Evolutionary conservation across 2,888 invertebrate genomes (phyloP), one percentile per base, ranked within the genome.

Genomic region (Serripes groenlandicus): DNA sequence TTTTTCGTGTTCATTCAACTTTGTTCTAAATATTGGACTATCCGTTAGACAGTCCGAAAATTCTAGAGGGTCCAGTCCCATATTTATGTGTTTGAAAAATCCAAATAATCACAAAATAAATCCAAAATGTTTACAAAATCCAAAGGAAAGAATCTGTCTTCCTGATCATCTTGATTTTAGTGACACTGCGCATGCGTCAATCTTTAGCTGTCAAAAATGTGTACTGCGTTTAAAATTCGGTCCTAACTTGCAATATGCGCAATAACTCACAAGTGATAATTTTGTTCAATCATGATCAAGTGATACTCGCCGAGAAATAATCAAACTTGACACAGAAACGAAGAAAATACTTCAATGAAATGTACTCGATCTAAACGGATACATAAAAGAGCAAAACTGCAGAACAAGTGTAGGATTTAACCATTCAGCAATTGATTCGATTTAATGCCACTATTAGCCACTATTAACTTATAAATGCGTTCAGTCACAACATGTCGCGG

Each of bases 21-120:
- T 99, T 95, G 99, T 98, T 90, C 99, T 97, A 96, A 99, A 99
- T 95, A 97, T 97, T 85, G 99, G 99, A 95, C 98, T 98, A 96
- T 99, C 99, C 91, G 97, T 97, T 93, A 99, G 96, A 95, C 99
- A 99, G 96, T 99, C 99, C 90, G 98, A 98, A 95, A 99, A 99
- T 96, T 99, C 99, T 93, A 99, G 96, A 93, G 99, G 98, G 95
- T 97, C 97, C 94, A 98, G 96, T 94, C 97, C 97, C 96, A 98
- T 96, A 35, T 81, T 77, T 62, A 21, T 21, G 18, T n/a, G 21
- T 71, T 66, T 54, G 62, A 21, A 71, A 62, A 35, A 54, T 18
- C 11, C 35, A 9, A 56, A 30, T 58, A 56, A 71, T 58, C 77
- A 77, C 68, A 66, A 78, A 56, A n/a, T n/a, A n/a, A 49, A 76